Conservation (phyloP, 2,888 invertebrate species). For the Drosophila bunnanda region DNA sequence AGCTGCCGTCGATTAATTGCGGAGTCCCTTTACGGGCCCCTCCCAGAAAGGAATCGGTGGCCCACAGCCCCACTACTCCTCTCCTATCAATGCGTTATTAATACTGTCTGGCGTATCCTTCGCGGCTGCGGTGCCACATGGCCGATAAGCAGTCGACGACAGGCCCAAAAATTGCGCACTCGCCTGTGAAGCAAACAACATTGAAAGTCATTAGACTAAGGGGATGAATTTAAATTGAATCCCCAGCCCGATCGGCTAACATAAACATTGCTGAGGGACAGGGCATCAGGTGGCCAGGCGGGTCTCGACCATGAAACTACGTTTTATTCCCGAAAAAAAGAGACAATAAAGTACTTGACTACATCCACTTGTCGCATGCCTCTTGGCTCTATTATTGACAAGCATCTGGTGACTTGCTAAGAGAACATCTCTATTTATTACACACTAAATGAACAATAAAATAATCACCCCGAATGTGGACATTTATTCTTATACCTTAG, state of each 20-base stretch:
- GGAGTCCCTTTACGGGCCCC: slow-evolving; percentile 40
- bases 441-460: not conserved
- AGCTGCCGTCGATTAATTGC: slow-evolving; percentile 66
- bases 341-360: slow-evolving; percentile 11
- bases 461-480: too few species aligned
- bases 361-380: slow-evolving; percentile 9
- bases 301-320: slow-evolving; percentile 14
- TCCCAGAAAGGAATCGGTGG: slow-evolving; percentile 11
- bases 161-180: slow-evolving; percentile 67
- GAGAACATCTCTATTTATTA: not conserved
- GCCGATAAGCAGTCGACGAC: slow-evolving; percentile 67
- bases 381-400: slow-evolving; percentile 46
- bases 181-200: slow-evolving; percentile 77
- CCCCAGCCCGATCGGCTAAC: slow-evolving; percentile 14
- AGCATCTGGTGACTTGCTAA: slow-evolving; percentile 9
- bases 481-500: not conserved
- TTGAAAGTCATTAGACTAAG: slow-evolving; percentile 77
- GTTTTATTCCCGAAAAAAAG: slow-evolving; percentile 14
- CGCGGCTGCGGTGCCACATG: slow-evolving; percentile 62
- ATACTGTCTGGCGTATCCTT: slow-evolving; percentile 51
- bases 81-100: slow-evolving; percentile 61
- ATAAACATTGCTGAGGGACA: slow-evolving; percentile 30
- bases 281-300: slow-evolving; percentile 38
- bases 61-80: slow-evolving; percentile 25
- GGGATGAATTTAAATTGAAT: slow-evolving; percentile 72